A percentile compares a stretch with the other conserved stretches of the same genome.
Conservation (phyloP, 2,888 invertebrate species). For the Steinernema carpocapsae region DNA sequence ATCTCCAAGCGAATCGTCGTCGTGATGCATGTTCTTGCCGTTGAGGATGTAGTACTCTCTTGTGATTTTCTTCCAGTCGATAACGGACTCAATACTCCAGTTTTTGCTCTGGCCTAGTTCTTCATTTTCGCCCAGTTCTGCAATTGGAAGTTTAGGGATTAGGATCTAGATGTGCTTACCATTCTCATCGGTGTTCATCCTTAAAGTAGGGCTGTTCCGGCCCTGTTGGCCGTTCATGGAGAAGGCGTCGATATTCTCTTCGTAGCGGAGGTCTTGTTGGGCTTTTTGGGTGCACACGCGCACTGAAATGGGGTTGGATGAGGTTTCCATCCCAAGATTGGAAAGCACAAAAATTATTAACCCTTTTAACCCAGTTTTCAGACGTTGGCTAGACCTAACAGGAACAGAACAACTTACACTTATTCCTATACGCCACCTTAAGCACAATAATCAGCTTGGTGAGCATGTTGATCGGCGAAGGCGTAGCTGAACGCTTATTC, state of each 20-base stretch:
- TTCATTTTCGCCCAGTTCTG: conserved; percentile 38
- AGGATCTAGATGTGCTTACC: conserved; percentile 37
- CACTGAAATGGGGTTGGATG: conserved; percentile 65
- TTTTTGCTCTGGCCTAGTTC: conserved; percentile 45
- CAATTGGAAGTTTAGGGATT: not conserved
- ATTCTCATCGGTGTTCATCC: conserved; percentile 44
- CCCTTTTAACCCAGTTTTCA: not conserved
- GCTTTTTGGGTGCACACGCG: conserved; percentile 67
- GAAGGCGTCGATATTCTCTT: conserved; percentile 69
- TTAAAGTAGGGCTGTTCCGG: conserved; percentile 51
- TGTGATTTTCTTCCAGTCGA: conserved; percentile 68
- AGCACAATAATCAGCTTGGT: conserved; percentile 75
- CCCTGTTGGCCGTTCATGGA: conserved; percentile 68
- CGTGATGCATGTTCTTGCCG: conserved; percentile 30
- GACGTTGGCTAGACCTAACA: too few species aligned
- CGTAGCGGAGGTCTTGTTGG: conserved; percentile 66
- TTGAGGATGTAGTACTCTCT: conserved; percentile 56
- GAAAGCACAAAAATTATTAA: not conserved
- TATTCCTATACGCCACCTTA: conserved; percentile 67
- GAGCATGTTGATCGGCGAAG: conserved; percentile 93
- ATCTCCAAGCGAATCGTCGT: conserved; percentile 22
- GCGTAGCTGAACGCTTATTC: conserved; percentile 95
- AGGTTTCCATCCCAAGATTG: not conserved
- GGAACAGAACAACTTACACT: conserved; percentile 62
- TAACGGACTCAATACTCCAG: conserved; percentile 60